These are phyloP conservation scores for Cataglyphis hispanica DNA, from an alignment of 1,140 invertebrate species.

Conservation along the genomic window DNA sequence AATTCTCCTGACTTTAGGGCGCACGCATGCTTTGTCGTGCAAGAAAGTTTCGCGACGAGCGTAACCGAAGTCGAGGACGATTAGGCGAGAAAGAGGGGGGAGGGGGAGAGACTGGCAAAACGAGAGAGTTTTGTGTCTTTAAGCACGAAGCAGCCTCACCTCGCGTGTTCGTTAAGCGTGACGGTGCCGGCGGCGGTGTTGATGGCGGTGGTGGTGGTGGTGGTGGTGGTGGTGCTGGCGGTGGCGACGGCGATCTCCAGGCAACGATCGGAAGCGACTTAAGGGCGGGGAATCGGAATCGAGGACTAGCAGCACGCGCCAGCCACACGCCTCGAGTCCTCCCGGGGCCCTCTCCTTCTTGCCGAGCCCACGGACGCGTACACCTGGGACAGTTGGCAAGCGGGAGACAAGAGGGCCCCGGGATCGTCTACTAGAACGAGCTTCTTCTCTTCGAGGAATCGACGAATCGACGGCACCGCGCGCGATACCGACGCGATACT, in stretches of 20 bases:
- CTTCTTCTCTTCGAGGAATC: conserved; percentile 64
- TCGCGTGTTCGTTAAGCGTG: conserved; percentile 79
- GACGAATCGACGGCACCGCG: conserved; percentile 5
- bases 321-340: conserved; percentile 82
- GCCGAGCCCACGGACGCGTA: conserved; percentile 64
- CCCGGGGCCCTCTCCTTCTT: conserved; percentile 67
- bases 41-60: not conserved
- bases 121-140: conserved; percentile 35
- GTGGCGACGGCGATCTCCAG: conserved; percentile 64
- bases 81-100: not conserved
- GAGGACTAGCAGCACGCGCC: conserved; percentile 81
- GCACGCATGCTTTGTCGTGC: too few species aligned
- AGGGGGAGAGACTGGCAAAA: not conserved
- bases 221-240: not conserved
- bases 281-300: conserved; percentile 76
- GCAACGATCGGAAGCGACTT: conserved; percentile 77
- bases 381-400: conserved; percentile 85
- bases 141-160: conserved; percentile 49
- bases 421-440: conserved; percentile 70
- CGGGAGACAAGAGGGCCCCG: conserved; percentile 75
- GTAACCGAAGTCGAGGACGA: conserved; percentile 19
- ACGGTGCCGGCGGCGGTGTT: conserved; percentile 71
- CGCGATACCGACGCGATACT: conserved; percentile 37
- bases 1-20: too few species aligned
- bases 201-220: conserved; percentile 61